Evolutionary conservation across 2,113 vertebrate genomes (phyloP).

Genomic region (Siniperca chuatsi): DNA sequence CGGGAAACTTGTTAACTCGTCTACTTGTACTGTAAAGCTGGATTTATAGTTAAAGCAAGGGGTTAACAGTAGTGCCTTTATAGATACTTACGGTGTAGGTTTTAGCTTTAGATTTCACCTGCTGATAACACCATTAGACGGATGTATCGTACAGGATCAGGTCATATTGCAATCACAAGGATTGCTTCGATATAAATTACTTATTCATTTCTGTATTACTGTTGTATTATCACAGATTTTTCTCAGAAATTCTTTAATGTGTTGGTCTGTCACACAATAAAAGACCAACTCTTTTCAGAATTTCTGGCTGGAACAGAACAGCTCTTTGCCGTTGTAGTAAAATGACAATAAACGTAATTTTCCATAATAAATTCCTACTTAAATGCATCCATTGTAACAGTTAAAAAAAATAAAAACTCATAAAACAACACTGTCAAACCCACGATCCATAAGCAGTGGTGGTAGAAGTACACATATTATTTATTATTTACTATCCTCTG

Average conservation of each 20-base stretch:
- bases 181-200: neutral
- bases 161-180: neutral
- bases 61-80: neutral
- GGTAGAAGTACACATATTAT: neutral
- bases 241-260: neutral
- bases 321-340: neutral
- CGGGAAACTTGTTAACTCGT: neutral
- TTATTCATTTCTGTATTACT: neutral
- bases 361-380: neutral
- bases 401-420: neutral
- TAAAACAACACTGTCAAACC: neutral
- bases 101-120: constrained; percentile 2
- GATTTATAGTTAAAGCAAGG: neutral
- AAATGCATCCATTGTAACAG: neutral
- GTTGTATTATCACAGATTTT: neutral
- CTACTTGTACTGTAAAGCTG: neutral
- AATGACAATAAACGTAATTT: neutral
- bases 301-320: neutral
- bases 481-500: too few relatives aligned
- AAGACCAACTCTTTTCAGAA: neutral
- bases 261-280: neutral
- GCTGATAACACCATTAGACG: neutral
- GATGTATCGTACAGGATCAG: neutral
- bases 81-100: neutral
- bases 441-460: too few relatives aligned